These are phyloP conservation scores for Manis pentadactyla DNA, from an alignment of 2,797 vertebrate genomes.

Conservation along the genomic window DNA sequence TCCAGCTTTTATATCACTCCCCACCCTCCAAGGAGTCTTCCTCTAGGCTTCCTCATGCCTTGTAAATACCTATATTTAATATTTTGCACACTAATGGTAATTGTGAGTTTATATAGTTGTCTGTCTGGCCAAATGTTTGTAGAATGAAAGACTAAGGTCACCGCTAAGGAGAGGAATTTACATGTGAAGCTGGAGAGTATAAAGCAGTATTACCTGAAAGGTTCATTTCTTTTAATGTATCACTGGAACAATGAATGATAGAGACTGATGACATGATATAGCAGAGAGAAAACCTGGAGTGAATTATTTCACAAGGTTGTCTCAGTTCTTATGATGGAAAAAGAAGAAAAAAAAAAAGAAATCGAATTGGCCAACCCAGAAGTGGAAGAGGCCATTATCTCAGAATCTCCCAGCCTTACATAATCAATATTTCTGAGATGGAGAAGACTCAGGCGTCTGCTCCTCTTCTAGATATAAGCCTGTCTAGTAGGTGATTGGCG, in stretches of 20 bases:
- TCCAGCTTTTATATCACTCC: neutral
- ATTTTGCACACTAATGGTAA: neutral
- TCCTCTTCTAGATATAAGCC: neutral
- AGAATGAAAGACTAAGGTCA: neutral
- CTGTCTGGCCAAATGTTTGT: neutral
- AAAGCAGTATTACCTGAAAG: neutral
- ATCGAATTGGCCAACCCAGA: neutral
- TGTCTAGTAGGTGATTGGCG: neutral
- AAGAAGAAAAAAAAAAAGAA: neutral
- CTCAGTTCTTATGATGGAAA: neutral
- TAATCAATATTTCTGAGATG: neutral
- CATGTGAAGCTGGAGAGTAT: neutral
- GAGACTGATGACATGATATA: neutral
- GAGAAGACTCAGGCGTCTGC: neutral
- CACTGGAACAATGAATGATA: neutral
- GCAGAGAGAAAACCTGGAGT: neutral
- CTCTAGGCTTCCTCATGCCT: neutral
- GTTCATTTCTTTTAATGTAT: conserved; percentile 15
- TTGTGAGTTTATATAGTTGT: neutral
- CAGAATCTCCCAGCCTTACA: neutral
- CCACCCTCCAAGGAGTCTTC: neutral
- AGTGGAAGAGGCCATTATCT: neutral
- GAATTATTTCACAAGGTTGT: neutral
- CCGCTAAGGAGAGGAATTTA: neutral
- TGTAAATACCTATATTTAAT: neutral